Percentiles rank a stretch among this genome's conserved stretches.
Evolutionary conservation across 1,140 invertebrate genomes (phyloP).

Genomic region (Drosophila saltans): DNA sequence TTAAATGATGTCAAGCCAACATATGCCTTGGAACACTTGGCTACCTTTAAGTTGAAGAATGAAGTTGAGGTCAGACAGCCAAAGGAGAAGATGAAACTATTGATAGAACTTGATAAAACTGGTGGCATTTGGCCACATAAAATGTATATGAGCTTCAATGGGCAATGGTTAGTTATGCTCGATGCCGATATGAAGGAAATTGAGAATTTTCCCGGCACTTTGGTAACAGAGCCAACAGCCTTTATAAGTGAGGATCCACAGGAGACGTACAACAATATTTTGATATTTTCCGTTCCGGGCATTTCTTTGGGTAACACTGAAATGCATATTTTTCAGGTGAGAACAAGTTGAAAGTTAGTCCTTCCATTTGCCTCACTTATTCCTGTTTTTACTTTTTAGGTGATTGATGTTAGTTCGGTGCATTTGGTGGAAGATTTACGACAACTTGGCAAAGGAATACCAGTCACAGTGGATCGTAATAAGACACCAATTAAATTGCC

Average conservation of each 20-base stretch:
- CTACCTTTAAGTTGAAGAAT: conserved; percentile 76
- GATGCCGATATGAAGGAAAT: conserved; percentile 78
- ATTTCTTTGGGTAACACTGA: conserved; percentile 74
- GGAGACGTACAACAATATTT: conserved; percentile 71
- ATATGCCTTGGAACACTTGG: conserved; percentile 76
- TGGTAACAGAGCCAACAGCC: conserved; percentile 75
- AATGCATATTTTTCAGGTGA: conserved; percentile 79
- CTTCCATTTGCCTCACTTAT: neutral
- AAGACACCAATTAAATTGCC: conserved; percentile 69
- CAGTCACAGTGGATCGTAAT: conserved; percentile 69
- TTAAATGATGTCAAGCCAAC: conserved; percentile 70
- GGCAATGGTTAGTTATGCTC: conserved; percentile 79
- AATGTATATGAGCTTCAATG: conserved; percentile 79
- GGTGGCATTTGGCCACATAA: conserved; percentile 78
- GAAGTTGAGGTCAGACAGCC: conserved; percentile 68
- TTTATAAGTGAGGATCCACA: conserved; percentile 74
- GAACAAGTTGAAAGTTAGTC: neutral
- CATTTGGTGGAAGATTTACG: conserved; percentile 85
- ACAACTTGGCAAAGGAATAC: conserved; percentile 79
- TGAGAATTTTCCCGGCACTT: conserved; percentile 74
- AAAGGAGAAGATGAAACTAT: conserved; percentile 76
- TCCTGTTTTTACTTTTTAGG: conserved; percentile 32
- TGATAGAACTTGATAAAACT: conserved; percentile 73
- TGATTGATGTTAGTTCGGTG: conserved; percentile 84
- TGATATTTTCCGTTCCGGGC: conserved; percentile 75